These are phyloP conservation scores for Clepsis dumicolana DNA, from an alignment of 2,888 invertebrate genomes.

Conservation along the genomic window DNA sequence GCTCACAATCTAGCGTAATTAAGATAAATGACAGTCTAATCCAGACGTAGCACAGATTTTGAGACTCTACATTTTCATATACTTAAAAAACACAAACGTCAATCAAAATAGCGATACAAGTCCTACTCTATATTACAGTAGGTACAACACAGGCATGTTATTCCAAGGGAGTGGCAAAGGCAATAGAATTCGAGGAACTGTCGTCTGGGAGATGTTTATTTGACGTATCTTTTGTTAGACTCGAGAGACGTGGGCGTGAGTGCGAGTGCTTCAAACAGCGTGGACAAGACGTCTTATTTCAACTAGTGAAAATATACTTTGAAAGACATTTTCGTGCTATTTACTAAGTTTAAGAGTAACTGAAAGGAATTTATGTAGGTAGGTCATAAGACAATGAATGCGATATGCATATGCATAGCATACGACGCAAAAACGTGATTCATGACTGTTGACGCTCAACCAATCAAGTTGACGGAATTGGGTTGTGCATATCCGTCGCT, in stretches of 20 bases:
- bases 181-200: constrained; percentile 31
- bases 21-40: too few relatives aligned
- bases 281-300: constrained; percentile 34
- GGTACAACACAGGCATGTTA: constrained; percentile 17
- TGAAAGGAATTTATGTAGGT: background rate
- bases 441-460: background rate
- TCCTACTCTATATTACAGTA: background rate
- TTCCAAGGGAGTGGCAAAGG: constrained; percentile 32
- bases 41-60: too few relatives aligned
- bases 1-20: too few relatives aligned
- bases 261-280: constrained; percentile 38
- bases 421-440: background rate
- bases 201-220: constrained; percentile 44
- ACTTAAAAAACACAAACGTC: too few relatives aligned
- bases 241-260: constrained; percentile 48
- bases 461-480: background rate
- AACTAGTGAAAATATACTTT: constrained; percentile 2
- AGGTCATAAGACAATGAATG: background rate
- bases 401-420: background rate
- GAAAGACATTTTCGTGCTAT: background rate
- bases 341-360: background rate
- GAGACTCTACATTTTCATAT: too few relatives aligned
- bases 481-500: background rate
- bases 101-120: background rate
- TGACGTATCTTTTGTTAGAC: constrained; percentile 56